Evolutionary conservation across 2,113 vertebrate species (phyloP).

Genomic region (Gyps fulvus): DNA sequence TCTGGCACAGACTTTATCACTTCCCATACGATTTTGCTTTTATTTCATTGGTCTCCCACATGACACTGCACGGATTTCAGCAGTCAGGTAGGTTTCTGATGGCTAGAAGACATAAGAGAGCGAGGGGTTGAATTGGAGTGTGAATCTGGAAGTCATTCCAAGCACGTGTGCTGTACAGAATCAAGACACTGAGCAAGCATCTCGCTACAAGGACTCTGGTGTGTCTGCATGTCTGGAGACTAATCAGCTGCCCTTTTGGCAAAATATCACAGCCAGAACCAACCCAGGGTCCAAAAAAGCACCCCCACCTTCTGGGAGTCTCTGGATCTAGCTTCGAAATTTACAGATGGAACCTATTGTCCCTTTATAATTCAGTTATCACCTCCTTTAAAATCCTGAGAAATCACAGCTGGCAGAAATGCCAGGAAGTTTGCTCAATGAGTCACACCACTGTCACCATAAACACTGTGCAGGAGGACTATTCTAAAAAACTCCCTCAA

Average conservation of each 20-base stretch:
- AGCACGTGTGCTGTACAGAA: rapidly evolving
- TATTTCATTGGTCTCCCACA: not conserved
- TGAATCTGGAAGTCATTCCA: not conserved
- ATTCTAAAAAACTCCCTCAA: not conserved
- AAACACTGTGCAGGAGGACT: not conserved
- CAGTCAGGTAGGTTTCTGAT: not conserved
- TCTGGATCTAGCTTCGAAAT: not conserved
- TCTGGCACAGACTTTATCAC: not conserved
- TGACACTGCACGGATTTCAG: not conserved
- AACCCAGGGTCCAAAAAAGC: not conserved
- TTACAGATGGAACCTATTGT: not conserved
- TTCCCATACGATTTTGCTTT: not conserved
- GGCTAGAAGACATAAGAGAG: not conserved
- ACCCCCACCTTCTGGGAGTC: not conserved
- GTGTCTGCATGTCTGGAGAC: not conserved
- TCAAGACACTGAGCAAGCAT: not conserved
- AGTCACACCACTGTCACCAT: not conserved
- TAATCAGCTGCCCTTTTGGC: not conserved
- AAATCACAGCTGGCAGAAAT: slow-evolving; percentile 34
- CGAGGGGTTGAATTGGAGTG: rapidly evolving
- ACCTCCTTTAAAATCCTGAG: slow-evolving; percentile 13
- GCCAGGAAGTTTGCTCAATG: slow-evolving; percentile 3
- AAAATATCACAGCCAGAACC: not conserved
- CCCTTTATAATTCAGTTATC: slow-evolving; percentile 24
- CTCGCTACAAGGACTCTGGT: not conserved